Percentiles rank a stretch among this genome's conserved stretches.
Conservation (phyloP, 2,888 invertebrate genomes). For the Nomada fucata region DNA sequence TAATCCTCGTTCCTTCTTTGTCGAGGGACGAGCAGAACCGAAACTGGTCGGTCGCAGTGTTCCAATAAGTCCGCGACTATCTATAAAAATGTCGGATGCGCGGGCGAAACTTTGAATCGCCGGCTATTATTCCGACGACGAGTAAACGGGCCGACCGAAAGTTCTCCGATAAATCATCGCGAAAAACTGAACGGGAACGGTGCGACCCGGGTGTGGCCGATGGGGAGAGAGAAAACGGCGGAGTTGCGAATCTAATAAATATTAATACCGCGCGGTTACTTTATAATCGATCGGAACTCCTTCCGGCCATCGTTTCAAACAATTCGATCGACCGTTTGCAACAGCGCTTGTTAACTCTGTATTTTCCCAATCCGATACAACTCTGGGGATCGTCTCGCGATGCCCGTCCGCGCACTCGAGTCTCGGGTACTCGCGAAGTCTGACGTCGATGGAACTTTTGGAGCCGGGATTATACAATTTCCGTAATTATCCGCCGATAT, state of each 20-base stretch:
- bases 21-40: not conserved
- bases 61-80: constrained; percentile 56
- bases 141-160: constrained; percentile 70
- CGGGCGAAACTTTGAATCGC: constrained; percentile 76
- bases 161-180: constrained; percentile 79
- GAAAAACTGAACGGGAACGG: constrained; percentile 50
- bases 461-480: not conserved
- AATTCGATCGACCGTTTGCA: not conserved
- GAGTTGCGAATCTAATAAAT: constrained; percentile 80
- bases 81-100: constrained; percentile 74
- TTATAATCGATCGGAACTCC: constrained; percentile 68
- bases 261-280: constrained; percentile 75
- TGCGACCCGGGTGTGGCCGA: constrained; percentile 8
- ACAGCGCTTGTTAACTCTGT: not conserved
- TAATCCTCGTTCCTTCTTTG: not conserved
- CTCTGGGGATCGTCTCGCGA: not conserved
- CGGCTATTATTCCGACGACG: constrained; percentile 74
- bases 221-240: constrained; percentile 21
- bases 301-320: constrained; percentile 2
- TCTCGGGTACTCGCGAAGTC: too few relatives aligned
- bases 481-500: not conserved
- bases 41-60: constrained; percentile 22
- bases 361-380: not conserved
- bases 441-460: too few relatives aligned
- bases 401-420: not conserved